A percentile compares a stretch with the other conserved stretches of the same genome.
phyloP scores from a whole-genome alignment of 2,888 invertebrate species.

The Rugalucina vietnamica region DNA sequence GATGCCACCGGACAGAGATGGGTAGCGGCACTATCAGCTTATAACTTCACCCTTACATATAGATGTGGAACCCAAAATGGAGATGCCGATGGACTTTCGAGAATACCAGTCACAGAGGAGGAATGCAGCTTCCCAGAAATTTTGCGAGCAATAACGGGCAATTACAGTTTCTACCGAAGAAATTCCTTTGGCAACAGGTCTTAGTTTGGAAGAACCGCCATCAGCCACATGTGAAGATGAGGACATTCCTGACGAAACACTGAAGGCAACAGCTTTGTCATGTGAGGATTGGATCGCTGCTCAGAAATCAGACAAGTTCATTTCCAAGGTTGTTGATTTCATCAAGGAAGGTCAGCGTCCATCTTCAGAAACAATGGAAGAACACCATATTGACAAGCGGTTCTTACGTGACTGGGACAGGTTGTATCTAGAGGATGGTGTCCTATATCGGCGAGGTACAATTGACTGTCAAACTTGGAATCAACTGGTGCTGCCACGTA shows the following conservation, averaged over 20 bases:
- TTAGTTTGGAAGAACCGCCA: background rate
- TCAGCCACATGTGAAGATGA: background rate
- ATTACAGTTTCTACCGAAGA: background rate
- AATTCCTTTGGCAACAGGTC: background rate
- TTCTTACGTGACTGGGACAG: background rate
- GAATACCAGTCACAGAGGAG: background rate
- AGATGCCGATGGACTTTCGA: conserved; percentile 57
- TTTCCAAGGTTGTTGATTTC: background rate
- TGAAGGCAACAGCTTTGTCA: background rate
- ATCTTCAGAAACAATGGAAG: background rate
- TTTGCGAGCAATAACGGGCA: background rate
- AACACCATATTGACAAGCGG: background rate
- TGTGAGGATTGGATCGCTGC: background rate
- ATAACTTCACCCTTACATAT: conserved; percentile 39
- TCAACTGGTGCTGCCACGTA: background rate
- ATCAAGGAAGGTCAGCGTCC: background rate
- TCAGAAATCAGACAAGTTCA: background rate
- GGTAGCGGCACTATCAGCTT: conserved; percentile 34
- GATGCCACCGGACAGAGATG: conserved; percentile 9
- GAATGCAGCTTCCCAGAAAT: background rate
- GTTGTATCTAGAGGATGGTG: background rate
- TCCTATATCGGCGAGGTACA: background rate
- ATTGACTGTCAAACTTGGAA: background rate
- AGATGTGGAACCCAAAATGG: conserved; percentile 31
- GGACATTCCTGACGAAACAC: background rate